Percentiles rank a stretch among this genome's conserved stretches.
Evolutionary conservation across 1,140 invertebrate genomes (phyloP).

Genomic region (Paramacrobiotus metropolitanus): DNA sequence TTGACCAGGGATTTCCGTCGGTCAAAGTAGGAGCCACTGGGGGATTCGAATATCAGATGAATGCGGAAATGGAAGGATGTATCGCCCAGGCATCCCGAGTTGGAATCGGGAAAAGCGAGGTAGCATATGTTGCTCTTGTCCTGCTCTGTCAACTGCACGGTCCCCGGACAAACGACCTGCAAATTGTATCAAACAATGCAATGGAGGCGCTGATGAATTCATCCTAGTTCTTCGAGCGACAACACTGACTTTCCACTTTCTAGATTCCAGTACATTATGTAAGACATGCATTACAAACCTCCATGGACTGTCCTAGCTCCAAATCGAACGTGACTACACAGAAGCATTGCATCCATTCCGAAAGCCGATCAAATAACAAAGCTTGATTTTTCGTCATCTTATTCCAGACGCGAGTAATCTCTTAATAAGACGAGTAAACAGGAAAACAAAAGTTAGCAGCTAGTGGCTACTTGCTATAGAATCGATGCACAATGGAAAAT

Average conservation of each 20-base stretch:
- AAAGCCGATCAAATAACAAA: constrained; percentile 33
- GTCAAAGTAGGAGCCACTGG: background rate
- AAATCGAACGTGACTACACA: constrained; percentile 95
- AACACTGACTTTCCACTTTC: no score
- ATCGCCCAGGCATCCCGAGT: constrained; percentile 90
- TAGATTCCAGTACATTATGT: no score
- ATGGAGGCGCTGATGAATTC: background rate
- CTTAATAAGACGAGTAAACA: no score
- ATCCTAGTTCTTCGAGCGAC: no score
- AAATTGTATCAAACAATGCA: constrained; percentile 20
- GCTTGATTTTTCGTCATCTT: no score
- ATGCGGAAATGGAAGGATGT: constrained; percentile 84
- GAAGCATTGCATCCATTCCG: constrained; percentile 84
- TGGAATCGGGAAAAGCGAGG: constrained; percentile 92
- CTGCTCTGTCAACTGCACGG: constrained; percentile 58
- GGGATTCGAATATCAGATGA: background rate
- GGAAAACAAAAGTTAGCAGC: no score
- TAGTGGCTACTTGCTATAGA: no score
- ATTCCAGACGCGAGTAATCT: no score
- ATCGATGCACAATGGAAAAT: no score
- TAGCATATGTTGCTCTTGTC: constrained; percentile 94
- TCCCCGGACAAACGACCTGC: constrained; percentile 58
- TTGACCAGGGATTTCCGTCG: constrained; percentile 8
- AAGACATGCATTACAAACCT: no score
- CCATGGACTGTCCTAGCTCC: constrained; percentile 83